These are phyloP conservation scores for Eupithecia pulchellata DNA, from an alignment of 2,888 invertebrate species.

Conservation along the genomic window DNA sequence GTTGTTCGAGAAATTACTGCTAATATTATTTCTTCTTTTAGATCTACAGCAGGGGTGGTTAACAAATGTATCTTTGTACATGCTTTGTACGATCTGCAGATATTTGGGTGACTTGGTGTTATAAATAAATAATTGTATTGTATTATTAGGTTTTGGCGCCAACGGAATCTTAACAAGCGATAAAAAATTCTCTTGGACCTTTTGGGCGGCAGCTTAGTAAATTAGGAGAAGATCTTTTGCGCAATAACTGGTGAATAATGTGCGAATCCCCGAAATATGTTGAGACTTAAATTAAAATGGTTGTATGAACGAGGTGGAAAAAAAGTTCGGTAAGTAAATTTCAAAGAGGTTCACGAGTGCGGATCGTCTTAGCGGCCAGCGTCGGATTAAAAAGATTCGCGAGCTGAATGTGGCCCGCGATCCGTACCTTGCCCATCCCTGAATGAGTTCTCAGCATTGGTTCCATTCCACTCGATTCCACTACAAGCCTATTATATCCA, in stretches of 20 bases:
- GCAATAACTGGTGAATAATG: too few relatives aligned
- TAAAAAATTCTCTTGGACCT: too few relatives aligned
- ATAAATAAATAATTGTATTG: too few relatives aligned
- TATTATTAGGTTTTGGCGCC: too few relatives aligned
- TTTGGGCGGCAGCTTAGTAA: too few relatives aligned
- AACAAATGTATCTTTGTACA: too few relatives aligned
- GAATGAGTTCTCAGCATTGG: slow-evolving; percentile 16
- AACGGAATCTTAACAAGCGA: too few relatives aligned
- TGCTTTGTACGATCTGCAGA: too few relatives aligned
- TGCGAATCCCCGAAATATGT: neutral
- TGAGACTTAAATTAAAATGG: neutral
- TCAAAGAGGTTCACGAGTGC: neutral
- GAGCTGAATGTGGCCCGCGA: neutral
- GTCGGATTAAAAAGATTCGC: neutral
- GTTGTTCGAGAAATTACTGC: slow-evolving; percentile 32
- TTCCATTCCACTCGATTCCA: slow-evolving; percentile 20
- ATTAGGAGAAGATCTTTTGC: too few relatives aligned
- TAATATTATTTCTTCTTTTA: slow-evolving; percentile 37
- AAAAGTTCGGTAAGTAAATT: neutral
- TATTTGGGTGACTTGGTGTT: too few relatives aligned
- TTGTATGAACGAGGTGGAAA: neutral
- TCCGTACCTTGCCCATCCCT: neutral
- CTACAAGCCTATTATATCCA: slow-evolving; percentile 39
- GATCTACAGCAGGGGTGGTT: slow-evolving; percentile 8
- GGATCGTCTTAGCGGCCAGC: neutral